These are phyloP conservation scores for Doryteuthis pealeii DNA, from an alignment of 1,140 invertebrate species.

Conservation along the genomic window DNA sequence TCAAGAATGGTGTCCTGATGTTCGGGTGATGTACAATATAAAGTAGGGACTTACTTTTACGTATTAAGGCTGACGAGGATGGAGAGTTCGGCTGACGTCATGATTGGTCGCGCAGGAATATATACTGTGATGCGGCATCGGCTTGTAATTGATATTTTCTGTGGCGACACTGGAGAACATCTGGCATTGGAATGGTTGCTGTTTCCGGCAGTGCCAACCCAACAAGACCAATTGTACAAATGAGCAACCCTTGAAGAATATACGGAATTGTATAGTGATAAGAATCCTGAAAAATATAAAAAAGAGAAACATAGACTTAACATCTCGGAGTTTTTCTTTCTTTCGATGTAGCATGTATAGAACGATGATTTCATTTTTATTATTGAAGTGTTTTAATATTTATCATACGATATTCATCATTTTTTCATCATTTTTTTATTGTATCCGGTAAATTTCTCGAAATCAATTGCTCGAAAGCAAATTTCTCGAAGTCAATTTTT, in stretches of 20 bases:
- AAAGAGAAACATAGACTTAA: slow-evolving; percentile 19
- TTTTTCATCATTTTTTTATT: no score
- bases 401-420: no score
- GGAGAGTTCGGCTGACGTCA: background rate
- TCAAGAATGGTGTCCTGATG: no score
- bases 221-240: slow-evolving; percentile 36
- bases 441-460: no score
- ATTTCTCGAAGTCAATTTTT: no score
- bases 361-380: no score
- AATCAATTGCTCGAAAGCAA: no score
- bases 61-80: background rate
- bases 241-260: slow-evolving; percentile 33
- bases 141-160: slow-evolving; percentile 38
- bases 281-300: slow-evolving; percentile 26
- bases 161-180: slow-evolving; percentile 42
- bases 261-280: slow-evolving; percentile 37
- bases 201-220: slow-evolving; percentile 39
- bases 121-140: slow-evolving; percentile 15
- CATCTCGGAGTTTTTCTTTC: no score
- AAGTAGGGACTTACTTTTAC: no score
- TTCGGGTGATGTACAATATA: no score
- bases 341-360: no score
- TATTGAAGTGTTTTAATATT: no score
- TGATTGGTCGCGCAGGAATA: background rate
- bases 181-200: slow-evolving; percentile 32